Evolutionary conservation across 2,113 vertebrate species (phyloP), one percentile per base, ranked within the genome.

Genomic region (Actenoides hombroni): DNA sequence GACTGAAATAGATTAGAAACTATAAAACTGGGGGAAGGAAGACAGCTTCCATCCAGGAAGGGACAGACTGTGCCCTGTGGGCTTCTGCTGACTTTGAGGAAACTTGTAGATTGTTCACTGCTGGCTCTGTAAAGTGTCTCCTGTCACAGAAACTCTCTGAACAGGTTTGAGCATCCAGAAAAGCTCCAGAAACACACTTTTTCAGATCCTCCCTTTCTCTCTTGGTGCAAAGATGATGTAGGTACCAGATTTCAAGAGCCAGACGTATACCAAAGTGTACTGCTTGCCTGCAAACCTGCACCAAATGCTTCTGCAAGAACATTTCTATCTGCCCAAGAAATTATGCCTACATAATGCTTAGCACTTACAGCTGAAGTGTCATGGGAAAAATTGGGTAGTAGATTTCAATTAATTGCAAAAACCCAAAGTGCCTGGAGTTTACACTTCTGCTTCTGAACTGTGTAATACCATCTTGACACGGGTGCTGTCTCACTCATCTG

Each of bases 11-110:
- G 94, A 96, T 96, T 92, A 94, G 83, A 97, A 96, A 40, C 86
- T 86, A 96, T 96, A 97, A 98, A 97, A 94, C 77, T 64, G 86
- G 82, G 80, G 65, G 81, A 96, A 97, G 54, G 37, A 86, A 95
- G 91, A 83, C 85, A 92, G 83, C 89, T 2, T 48, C 68, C 88
- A 91, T 77, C 90, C 80, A 57, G 84, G 56, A 91, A 94, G 71
- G 93, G 94, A 97, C 79, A 94, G 93, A 86, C 53, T 31, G n/a
- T 65, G 63, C 56, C 81, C 76, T 91, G 61, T 9, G 31, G 93
- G 86, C 78, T 73, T 86, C 80, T 54, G 64, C 20, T 88, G 95
- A 91, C 92, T 95, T 92, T 90, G 92, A 96, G 95, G 91, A 92
- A 86, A 51, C 44, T 79, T 67, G 37, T 57, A 76, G 69, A 26